A percentile compares a stretch with the other conserved stretches of the same genome.
These are phyloP conservation scores for Tenthredo amoena DNA, from an alignment of 2,888 invertebrate genomes.

Conservation along the genomic window DNA sequence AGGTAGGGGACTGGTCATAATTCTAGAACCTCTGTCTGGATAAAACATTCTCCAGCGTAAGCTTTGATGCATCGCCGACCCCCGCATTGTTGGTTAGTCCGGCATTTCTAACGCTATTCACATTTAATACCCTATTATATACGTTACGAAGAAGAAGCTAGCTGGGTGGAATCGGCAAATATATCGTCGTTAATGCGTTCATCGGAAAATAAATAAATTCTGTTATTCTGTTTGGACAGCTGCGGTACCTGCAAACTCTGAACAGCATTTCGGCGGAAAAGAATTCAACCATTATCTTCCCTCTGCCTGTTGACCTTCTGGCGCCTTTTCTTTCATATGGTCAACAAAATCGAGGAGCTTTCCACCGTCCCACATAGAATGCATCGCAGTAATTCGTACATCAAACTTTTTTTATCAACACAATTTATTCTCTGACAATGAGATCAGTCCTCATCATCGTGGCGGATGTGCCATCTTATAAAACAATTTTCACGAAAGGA, in stretches of 20 bases:
- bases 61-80: slow-evolving; percentile 44
- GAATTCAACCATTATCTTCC: slow-evolving; percentile 97
- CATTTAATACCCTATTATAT: slow-evolving; percentile 42
- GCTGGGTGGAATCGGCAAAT: slow-evolving; percentile 8
- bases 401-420: slow-evolving; percentile 7
- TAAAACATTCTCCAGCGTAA: slow-evolving; percentile 40
- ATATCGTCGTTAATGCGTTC: slow-evolving; percentile 37
- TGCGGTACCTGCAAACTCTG: slow-evolving; percentile 94
- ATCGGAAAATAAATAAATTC: slow-evolving; percentile 43
- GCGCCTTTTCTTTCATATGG: slow-evolving; percentile 78
- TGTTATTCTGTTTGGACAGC: slow-evolving; percentile 76
- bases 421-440: background rate
- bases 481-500: background rate
- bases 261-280: slow-evolving; percentile 96
- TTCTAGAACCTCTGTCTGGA: slow-evolving; percentile 47
- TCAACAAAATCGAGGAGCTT: slow-evolving; percentile 41
- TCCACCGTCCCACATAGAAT: slow-evolving; percentile 9
- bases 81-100: slow-evolving; percentile 36
- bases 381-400: background rate
- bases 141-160: slow-evolving; percentile 16
- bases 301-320: slow-evolving; percentile 91
- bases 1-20: slow-evolving; percentile 32
- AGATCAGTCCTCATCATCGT: background rate
- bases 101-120: slow-evolving; percentile 45
- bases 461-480: background rate